phyloP scores from a whole-genome alignment of 1,140 invertebrate species.

The Cardiocondyla obscurior region DNA sequence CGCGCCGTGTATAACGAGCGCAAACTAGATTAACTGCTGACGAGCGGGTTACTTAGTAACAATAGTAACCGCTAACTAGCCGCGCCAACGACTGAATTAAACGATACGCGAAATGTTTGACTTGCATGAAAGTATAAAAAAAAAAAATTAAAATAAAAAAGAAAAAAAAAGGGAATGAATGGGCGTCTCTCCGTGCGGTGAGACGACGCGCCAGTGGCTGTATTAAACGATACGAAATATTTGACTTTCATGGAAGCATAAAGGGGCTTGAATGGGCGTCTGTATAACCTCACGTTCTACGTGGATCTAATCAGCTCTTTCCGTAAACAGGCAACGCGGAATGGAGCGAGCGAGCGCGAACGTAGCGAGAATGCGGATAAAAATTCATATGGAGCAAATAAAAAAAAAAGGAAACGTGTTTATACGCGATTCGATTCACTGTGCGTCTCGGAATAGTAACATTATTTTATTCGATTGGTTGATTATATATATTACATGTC shows the following conservation, averaged over 20 bases:
- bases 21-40: constrained; percentile 48
- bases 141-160: too few species aligned
- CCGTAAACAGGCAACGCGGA: neutral
- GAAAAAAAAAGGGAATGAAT: neutral
- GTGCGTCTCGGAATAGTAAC: neutral
- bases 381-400: neutral
- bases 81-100: constrained; percentile 42
- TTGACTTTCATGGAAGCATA: constrained; percentile 43
- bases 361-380: neutral
- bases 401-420: too few species aligned
- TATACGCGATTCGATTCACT: neutral
- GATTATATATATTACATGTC: neutral
- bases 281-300: neutral
- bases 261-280: constrained; percentile 30
- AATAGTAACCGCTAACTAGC: constrained; percentile 50
- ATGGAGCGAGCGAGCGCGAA: neutral
- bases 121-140: constrained; percentile 48
- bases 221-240: constrained; percentile 45
- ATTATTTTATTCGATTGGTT: neutral
- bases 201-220: neutral
- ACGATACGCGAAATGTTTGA: constrained; percentile 43
- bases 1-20: constrained; percentile 54
- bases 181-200: neutral
- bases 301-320: neutral
- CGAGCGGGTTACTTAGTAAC: constrained; percentile 52